Evolutionary conservation across 2,797 vertebrate genomes (phyloP).

Genomic region (Astyanax mexicanus): DNA sequence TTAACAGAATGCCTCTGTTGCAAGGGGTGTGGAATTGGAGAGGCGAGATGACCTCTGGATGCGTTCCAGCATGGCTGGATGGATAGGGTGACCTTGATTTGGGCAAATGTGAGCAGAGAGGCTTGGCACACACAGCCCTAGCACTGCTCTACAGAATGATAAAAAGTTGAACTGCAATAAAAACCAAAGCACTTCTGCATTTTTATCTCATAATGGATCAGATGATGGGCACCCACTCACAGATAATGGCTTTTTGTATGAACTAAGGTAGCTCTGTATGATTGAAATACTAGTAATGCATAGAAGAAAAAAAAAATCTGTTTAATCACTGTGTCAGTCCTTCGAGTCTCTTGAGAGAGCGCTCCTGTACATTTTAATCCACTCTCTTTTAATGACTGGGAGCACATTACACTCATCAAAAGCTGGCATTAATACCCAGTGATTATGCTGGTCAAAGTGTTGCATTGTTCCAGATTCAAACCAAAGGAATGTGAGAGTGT

Average conservation of each 20-base stretch:
- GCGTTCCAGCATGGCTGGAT: constrained; percentile 10
- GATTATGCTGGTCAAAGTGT: background rate
- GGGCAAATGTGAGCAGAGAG: background rate
- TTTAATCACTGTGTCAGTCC: too few species aligned
- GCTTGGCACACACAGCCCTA: background rate
- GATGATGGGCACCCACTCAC: background rate
- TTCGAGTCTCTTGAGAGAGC: too few species aligned
- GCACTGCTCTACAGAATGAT: background rate
- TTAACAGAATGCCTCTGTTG: constrained; percentile 33
- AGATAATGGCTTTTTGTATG: background rate
- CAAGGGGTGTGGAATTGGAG: constrained; percentile 8
- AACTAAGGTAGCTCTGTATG: too few species aligned
- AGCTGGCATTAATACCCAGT: too few species aligned
- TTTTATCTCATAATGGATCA: background rate
- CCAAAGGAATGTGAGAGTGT: too few species aligned
- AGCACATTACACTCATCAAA: too few species aligned
- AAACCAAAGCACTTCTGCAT: background rate
- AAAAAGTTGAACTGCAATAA: background rate
- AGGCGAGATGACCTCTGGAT: constrained; percentile 19
- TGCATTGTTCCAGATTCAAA: background rate
- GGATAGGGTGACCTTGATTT: constrained; percentile 37
- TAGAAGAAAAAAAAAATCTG: too few species aligned
- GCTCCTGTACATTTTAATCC: too few species aligned
- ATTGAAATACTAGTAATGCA: too few species aligned
- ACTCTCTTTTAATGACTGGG: too few species aligned